A percentile compares a stretch with the other conserved stretches of the same genome.
These are phyloP conservation scores for Callinectes sapidus DNA, from an alignment of 2,888 invertebrate species.

Conservation along the genomic window DNA sequence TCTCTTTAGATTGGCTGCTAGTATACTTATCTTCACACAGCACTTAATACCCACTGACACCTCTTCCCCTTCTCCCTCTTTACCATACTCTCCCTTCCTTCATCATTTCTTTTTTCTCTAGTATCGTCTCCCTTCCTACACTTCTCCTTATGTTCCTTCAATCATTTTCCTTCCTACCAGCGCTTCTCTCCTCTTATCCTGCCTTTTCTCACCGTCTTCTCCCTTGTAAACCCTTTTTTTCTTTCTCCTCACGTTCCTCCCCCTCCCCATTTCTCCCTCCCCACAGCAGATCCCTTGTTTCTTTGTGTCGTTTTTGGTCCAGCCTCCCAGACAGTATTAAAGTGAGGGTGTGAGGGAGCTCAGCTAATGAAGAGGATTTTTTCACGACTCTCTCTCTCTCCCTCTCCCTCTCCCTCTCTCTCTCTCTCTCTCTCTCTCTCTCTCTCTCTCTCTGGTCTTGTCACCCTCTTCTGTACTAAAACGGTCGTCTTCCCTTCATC, in stretches of 20 bases:
- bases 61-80: neutral
- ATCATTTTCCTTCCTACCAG: neutral
- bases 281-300: neutral
- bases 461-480: neutral
- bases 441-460: slow-evolving; percentile 16
- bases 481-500: neutral
- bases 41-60: neutral
- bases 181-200: neutral
- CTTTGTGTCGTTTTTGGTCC: neutral
- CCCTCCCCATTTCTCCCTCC: neutral
- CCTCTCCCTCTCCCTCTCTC: neutral
- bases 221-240: neutral
- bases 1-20: neutral
- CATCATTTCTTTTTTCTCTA: neutral
- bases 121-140: neutral
- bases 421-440: slow-evolving; percentile 36
- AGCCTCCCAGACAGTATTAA: neutral
- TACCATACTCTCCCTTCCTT: neutral
- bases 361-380: neutral
- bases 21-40: neutral
- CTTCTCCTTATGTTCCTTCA: neutral
- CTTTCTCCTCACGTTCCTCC: neutral
- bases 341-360: neutral
- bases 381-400: slow-evolving; percentile 16
- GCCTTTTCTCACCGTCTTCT: neutral